A percentile compares a stretch with the other conserved stretches of the same genome.
These are phyloP conservation scores for Autographa pulchrina DNA, from an alignment of 2,888 invertebrate species.

Conservation along the genomic window DNA sequence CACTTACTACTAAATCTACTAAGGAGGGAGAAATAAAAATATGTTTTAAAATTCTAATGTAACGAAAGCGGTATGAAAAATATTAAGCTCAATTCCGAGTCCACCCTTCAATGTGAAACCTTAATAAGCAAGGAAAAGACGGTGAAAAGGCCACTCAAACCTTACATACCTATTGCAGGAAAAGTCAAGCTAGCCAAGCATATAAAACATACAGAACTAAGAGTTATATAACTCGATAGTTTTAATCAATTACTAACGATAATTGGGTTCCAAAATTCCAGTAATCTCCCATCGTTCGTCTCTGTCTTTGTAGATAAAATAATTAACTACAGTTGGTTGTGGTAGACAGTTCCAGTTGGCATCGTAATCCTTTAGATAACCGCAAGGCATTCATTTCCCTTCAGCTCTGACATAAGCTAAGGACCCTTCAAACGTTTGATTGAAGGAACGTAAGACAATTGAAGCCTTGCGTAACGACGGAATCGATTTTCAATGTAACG, in stretches of 20 bases:
- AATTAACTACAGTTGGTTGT: slow-evolving; percentile 1
- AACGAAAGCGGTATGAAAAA: background rate
- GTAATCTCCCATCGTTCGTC: background rate
- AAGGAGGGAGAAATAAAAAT: background rate
- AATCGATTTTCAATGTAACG: slow-evolving; percentile 33
- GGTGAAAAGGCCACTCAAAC: background rate
- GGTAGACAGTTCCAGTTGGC: background rate
- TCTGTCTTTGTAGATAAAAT: slow-evolving; percentile 4
- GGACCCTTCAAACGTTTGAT: slow-evolving; percentile 22
- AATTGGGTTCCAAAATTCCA: background rate
- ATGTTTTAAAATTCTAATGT: background rate
- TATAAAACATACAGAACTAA: background rate
- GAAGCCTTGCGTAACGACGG: slow-evolving; percentile 1
- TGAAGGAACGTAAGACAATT: slow-evolving; percentile 23
- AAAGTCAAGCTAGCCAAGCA: background rate
- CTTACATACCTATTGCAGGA: background rate
- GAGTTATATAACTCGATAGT: slow-evolving; percentile 1
- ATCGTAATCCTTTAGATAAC: slow-evolving; percentile 10
- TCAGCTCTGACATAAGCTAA: slow-evolving; percentile 32
- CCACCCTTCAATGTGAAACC: background rate
- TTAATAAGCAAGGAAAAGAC: slow-evolving; percentile 3
- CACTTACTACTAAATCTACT: too few species aligned
- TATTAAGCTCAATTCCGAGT: background rate
- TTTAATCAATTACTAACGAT: background rate
- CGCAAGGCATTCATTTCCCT: slow-evolving; percentile 29